Evolutionary conservation across 2,797 vertebrate genomes (phyloP).

Genomic region (Falco rusticolus): DNA sequence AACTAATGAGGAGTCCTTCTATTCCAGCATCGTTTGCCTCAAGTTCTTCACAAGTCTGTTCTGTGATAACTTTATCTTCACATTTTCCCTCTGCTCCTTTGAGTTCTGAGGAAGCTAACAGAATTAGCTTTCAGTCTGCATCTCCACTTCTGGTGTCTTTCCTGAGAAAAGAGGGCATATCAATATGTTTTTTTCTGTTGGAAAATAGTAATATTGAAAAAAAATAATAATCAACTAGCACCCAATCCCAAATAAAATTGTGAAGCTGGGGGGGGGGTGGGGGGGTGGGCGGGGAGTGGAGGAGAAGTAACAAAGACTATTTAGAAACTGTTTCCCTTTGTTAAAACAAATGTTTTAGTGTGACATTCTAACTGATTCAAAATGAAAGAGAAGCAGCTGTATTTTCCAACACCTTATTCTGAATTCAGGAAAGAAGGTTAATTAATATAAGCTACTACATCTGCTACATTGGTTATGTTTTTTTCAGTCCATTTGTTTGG

Average conservation of each 20-base stretch:
- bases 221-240: no score
- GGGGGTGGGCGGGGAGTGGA: not conserved
- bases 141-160: not conserved
- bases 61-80: not conserved
- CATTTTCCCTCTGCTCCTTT: not conserved
- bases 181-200: not conserved
- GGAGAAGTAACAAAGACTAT: not conserved
- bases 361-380: not conserved
- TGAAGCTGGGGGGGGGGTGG: not conserved
- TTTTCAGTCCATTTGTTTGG: not conserved
- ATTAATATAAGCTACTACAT: not conserved
- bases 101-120: not conserved
- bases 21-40: not conserved
- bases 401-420: not conserved
- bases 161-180: not conserved
- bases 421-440: not conserved
- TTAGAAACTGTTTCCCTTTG: not conserved
- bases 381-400: not conserved
- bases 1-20: not conserved
- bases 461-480: not conserved
- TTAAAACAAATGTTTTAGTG: not conserved
- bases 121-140: not conserved
- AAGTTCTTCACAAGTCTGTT: not conserved
- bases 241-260: not conserved
- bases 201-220: not conserved